Base-by-base conservation (phyloP, 2,888 invertebrate species). In the Amblyteles armatorius region DNA sequence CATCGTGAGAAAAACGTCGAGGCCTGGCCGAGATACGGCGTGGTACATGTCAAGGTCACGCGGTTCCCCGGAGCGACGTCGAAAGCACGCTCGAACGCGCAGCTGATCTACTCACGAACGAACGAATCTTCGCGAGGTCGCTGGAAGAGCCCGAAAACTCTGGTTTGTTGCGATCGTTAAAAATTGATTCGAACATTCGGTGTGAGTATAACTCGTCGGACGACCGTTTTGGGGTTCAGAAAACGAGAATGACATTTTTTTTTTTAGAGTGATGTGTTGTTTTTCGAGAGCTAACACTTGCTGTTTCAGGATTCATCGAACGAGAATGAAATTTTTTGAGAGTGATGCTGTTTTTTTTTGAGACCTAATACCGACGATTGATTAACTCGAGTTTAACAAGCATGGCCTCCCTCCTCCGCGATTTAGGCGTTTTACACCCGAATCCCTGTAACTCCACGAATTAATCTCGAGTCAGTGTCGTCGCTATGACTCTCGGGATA, bases 401-500 rank as follows among this genome's bases (percentile, higher is more conserved):
- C 57, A 72, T 77, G 77, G 11, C 26, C 33, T 26, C 2, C 29
- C 63, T 29, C 63, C 29, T 19, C 11, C 13, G 13, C 2, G 29
- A 16, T 71, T 68, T 29, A 0, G 5, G 22, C 4, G 33, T 73
- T 50, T 63, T 33, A 44, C 9, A 78, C 29, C 33, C 48, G 9
- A 60, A 52, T 71, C n/a, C 36, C 26, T 9, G 40, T 72, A 50
- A 55, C 71, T 48, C 40, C 19, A 50, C 29, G 9, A 67, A 69
- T 69, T 11, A 55, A 50, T 78, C 33, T 19, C 13, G 22, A 67
- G 52, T 68, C 48, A 78, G 48, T 55, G 48, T 29, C 67, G 71
- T 69, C 63, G 73, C 33, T 79, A 87, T 86, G 86, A 86, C 71
- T 48, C 68, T 88, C 26, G 88, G 85, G 55, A 78, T 85, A 52